A percentile compares a stretch with the other conserved stretches of the same genome.
Evolutionary conservation across 1,140 invertebrate species (phyloP).

Genomic region (Chlorops oryzae): DNA sequence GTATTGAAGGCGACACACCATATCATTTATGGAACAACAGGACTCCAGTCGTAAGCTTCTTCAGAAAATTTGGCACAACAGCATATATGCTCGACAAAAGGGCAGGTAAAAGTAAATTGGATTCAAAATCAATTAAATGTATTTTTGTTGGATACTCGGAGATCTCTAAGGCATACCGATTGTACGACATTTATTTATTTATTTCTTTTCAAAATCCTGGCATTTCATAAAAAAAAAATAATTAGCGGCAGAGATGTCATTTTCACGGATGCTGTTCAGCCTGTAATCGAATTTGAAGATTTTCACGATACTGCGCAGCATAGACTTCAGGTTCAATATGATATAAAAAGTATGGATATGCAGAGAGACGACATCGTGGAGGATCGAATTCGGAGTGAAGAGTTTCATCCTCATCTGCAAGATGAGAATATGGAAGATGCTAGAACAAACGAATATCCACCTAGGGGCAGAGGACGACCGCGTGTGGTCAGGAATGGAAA

Average conservation of each 20-base stretch:
- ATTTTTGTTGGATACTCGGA: conserved; percentile 7
- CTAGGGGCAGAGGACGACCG: too few species aligned
- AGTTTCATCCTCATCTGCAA: too few species aligned
- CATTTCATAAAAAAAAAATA: conserved; percentile 21
- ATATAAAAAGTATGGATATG: too few species aligned
- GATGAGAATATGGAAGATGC: too few species aligned
- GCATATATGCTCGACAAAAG: conserved; percentile 17
- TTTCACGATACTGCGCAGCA: not conserved
- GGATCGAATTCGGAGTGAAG: too few species aligned
- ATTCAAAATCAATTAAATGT: conserved; percentile 5
- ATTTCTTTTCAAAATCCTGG: too few species aligned
- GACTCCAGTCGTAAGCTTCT: conserved; percentile 14
- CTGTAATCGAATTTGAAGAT: conserved; percentile 1
- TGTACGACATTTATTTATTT: too few species aligned
- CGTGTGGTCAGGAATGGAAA: too few species aligned
- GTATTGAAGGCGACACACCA: not conserved
- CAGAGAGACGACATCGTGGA: too few species aligned
- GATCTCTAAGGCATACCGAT: conserved; percentile 4
- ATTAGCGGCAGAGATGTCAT: conserved; percentile 16
- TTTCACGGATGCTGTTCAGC: not conserved
- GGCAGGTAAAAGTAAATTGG: conserved; percentile 17
- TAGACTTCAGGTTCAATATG: too few species aligned
- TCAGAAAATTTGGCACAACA: conserved; percentile 32
- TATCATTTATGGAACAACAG: not conserved
- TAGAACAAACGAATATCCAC: too few species aligned